Percentiles rank a stretch among this genome's conserved stretches.
Evolutionary conservation across 1,140 invertebrate genomes (phyloP).

Genomic region (Drosophila lacertosa): DNA sequence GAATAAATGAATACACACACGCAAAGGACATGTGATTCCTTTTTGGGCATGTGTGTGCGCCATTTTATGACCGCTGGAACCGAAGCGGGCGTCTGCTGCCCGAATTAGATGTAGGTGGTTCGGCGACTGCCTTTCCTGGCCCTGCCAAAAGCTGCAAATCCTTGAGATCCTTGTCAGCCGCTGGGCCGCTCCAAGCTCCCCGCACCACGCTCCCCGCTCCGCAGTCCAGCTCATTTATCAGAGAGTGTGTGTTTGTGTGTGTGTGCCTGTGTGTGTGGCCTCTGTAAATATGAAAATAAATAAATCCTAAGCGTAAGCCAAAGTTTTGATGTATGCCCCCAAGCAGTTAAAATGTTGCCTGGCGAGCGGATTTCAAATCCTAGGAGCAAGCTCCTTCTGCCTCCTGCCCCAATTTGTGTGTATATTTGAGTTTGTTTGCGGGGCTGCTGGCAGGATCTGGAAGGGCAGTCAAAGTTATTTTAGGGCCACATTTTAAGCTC

Average conservation of each 20-base stretch:
- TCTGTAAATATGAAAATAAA: constrained; percentile 82
- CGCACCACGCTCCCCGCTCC: too few species aligned
- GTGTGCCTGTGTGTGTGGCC: constrained; percentile 40
- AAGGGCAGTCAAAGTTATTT: constrained; percentile 80
- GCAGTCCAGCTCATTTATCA: constrained; percentile 50
- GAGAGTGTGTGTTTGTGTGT: constrained; percentile 37
- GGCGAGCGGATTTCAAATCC: constrained; percentile 68
- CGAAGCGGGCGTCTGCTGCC: constrained; percentile 35
- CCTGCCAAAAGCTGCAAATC: constrained; percentile 66
- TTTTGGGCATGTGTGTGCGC: constrained; percentile 17
- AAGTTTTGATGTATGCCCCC: constrained; percentile 82
- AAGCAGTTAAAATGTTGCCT: constrained; percentile 75
- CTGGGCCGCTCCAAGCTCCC: background rate
- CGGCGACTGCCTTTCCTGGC: constrained; percentile 21
- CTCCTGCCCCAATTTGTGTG: background rate
- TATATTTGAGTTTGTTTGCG: constrained; percentile 30
- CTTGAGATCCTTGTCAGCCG: constrained; percentile 79
- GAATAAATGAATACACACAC: constrained; percentile 22
- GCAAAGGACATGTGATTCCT: constrained; percentile 51
- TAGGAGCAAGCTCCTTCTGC: constrained; percentile 50
- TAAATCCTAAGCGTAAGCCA: constrained; percentile 82
- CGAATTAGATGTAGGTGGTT: constrained; percentile 75
- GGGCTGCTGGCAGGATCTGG: constrained; percentile 28
- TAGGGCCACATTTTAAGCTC: constrained; percentile 82
- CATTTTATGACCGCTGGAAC: constrained; percentile 66